Base-by-base conservation (phyloP, 2,797 vertebrate species). In the Protonibea diacanthus region DNA sequence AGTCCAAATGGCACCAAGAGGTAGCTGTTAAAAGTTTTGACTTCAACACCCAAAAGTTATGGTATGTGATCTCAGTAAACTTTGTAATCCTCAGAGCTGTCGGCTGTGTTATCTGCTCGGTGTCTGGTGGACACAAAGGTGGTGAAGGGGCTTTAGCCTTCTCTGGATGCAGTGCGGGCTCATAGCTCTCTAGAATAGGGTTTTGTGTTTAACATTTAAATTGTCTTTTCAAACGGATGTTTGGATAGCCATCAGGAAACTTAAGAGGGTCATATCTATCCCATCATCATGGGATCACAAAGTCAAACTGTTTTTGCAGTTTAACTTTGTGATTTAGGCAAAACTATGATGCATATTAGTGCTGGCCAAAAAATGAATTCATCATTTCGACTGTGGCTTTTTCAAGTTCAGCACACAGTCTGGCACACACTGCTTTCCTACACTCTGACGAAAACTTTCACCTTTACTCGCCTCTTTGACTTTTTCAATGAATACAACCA, bases 1-100 rank as follows among this genome's bases (percentile, higher is more conserved):
- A 57, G 25, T 83, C 80, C 78, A 80, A 86, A 74, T 75, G 75
- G 75, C 60, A 69, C 63, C 4, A 18, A 84, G 67, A 78, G 64
- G 27, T 53, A 84, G 76, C 62, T 51, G 83, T 77, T 79, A 60
- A 87, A 86, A 74, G 73, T 90, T 91, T 79, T 76, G 84, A 88
- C 71, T 81, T 81, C 71, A 76, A 85, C 56, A 82, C 55, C 72
- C 48, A 49, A 51, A 69, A 84, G 76, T 86, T 71, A 74, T 75
- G 66, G 66, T 85, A 85, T 84, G 67, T 52, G 78, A 85, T 86
- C 74, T 71, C 40, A 33, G 83, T 76, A 77, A 84, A 84, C 56
- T 40, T 13, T 66, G 44, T 80, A 60, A 71, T 79, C 58, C 61
- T 71, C 76, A 51, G 72, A 86, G 60, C 68, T 77, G 63, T 74